Conservation (phyloP, 2,113 vertebrate species). For the Paradoxurus hermaphroditus region DNA sequence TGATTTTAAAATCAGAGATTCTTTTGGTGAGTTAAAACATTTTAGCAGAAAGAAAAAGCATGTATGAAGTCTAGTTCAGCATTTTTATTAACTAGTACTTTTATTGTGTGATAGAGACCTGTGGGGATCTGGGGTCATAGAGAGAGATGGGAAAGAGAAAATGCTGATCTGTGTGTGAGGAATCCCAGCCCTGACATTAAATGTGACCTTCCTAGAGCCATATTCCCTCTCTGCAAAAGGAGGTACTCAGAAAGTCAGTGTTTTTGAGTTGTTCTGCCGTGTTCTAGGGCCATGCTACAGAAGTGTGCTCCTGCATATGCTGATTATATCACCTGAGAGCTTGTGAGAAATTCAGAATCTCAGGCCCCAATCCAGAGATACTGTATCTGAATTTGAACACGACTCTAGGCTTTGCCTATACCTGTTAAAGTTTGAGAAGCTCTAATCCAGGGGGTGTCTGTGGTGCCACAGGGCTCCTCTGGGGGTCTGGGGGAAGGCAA, state of each 20-base stretch:
- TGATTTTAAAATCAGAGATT: slow-evolving; percentile 9
- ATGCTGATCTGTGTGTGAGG: not conserved
- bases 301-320: not conserved
- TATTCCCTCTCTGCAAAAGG: not conserved
- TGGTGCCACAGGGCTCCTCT: not conserved
- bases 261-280: not conserved
- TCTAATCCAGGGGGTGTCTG: not conserved
- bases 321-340: not conserved
- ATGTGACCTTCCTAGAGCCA: not conserved
- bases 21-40: slow-evolving; percentile 17
- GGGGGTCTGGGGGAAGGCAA: not conserved
- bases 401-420: not conserved
- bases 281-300: not conserved
- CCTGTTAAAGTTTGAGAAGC: not conserved
- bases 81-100: slow-evolving; percentile 22
- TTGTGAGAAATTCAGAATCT: not conserved
- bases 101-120: not conserved
- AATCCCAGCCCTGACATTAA: not conserved
- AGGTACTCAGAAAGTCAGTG: not conserved
- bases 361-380: not conserved
- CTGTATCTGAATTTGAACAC: not conserved
- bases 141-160: not conserved
- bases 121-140: not conserved
- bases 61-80: not conserved
- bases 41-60: not conserved